Evolutionary conservation across 2,797 vertebrate genomes (phyloP), one percentile per base, ranked within the genome.

Genomic region (Scolopax bukidnonensis): DNA sequence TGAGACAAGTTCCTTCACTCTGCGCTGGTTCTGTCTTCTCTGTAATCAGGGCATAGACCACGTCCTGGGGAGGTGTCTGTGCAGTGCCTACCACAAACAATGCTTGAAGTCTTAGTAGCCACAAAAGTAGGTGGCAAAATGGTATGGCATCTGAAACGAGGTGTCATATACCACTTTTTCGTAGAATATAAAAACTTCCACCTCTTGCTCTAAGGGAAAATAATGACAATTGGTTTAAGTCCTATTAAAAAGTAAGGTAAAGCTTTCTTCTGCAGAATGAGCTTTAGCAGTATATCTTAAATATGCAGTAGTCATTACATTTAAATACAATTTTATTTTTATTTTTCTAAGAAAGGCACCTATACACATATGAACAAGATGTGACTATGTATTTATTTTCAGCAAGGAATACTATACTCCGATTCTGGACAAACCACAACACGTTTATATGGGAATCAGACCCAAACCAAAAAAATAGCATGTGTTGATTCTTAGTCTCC

Each of bases 21-120:
- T 76, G 78, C 43, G 23, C 67, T 74, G 56, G 36, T 89, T 95
- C 84, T 87, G 81, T 93, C 89, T 92, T 76, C 77, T 61, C 28
- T 61, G 59, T 14, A 82, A 75, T 85, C 87, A 92, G 84, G 75
- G 68, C 78, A 87, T 1, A 67, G 36, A 71, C 45, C 33, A 4
- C 0, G 3, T 67, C 59, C 81, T 67, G 28, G 64, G 41, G 36
- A 89, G 50, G 18, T 64, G 68, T 20, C 68, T 85, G 23, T 36
- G 50, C 27, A 56, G 45, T 6, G 1, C 68, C 45, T 85, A 12
- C 43, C 38, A 54, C 51, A 93, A 57, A 74, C 28, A 51, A 40
- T 38, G 60, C 68, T 95, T 11, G 38, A 30, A 85, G 64, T 60
- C 81, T 94, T 33, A 50, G 23, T 16, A 59, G 10, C 67, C 40